These are phyloP conservation scores for Falco punctatus DNA, from an alignment of 2,113 vertebrate genomes.

Conservation along the genomic window DNA sequence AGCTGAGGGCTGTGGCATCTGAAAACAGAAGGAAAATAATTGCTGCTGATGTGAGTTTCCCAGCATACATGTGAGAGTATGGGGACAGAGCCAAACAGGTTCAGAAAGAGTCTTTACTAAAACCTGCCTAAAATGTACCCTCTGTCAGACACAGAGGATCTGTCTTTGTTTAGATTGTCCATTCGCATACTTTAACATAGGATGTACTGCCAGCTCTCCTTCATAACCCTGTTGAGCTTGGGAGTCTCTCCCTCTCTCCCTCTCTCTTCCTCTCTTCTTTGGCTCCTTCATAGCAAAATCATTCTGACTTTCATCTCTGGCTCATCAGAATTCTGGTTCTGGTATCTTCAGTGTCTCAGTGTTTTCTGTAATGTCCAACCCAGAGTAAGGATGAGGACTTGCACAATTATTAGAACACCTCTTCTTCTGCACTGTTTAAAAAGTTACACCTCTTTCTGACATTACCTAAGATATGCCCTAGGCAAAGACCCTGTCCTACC, in stretches of 20 bases:
- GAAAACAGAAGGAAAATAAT: slow-evolving; percentile 32
- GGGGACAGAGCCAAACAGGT: background rate
- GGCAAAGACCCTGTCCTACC: background rate
- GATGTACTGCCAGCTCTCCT: background rate
- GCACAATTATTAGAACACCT: background rate
- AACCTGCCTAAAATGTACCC: background rate
- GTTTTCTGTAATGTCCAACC: background rate
- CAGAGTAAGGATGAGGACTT: background rate
- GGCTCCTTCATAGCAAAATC: background rate
- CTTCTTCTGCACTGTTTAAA: background rate
- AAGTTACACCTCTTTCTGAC: background rate
- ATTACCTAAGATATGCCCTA: background rate
- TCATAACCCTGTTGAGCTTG: background rate
- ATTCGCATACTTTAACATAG: background rate
- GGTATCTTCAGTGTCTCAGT: background rate
- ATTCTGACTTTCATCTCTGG: background rate
- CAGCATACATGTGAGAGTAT: background rate
- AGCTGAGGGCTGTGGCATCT: background rate
- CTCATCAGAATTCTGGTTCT: background rate
- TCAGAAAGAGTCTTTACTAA: background rate
- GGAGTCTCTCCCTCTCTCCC: background rate
- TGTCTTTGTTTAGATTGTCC: background rate
- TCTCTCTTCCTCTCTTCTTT: background rate
- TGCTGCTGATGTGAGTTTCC: slow-evolving; percentile 25
- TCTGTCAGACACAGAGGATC: background rate